Evolutionary conservation across 2,113 vertebrate genomes (phyloP).

Genomic region (Psittacula cyanocephala): DNA sequence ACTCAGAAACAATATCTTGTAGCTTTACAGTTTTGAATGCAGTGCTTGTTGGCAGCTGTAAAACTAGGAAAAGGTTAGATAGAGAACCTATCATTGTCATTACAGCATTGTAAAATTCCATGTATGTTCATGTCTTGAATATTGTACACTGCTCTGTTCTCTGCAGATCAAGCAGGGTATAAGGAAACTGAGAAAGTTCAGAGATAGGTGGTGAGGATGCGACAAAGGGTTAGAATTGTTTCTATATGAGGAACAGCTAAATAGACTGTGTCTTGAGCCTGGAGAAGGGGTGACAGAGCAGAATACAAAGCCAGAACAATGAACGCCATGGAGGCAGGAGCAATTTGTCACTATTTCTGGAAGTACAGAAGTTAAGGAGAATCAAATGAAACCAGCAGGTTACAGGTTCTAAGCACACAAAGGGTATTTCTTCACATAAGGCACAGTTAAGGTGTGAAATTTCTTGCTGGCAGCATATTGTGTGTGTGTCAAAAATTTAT

Average conservation of each 20-base stretch:
- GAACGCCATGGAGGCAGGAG: background rate
- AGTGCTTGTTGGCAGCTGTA: background rate
- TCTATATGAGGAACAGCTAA: background rate
- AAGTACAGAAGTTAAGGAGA: background rate
- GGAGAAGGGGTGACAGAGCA: background rate
- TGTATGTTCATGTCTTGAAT: background rate
- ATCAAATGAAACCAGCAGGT: conserved; percentile 13
- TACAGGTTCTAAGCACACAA: background rate
- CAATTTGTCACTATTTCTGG: background rate
- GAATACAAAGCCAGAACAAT: background rate
- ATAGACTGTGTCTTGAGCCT: background rate
- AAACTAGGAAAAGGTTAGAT: background rate
- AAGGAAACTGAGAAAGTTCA: background rate
- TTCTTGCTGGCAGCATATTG: background rate
- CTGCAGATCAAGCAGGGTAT: background rate
- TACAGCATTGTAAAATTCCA: background rate
- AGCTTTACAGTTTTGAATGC: background rate
- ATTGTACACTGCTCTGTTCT: background rate
- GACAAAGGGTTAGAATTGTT: background rate
- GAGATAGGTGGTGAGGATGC: background rate
- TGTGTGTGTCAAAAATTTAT: background rate
- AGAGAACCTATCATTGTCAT: background rate
- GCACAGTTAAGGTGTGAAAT: background rate
- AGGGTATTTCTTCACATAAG: background rate
- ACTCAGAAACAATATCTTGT: background rate